phyloP scores from a whole-genome alignment of 2,797 vertebrate species.

The Argya squamiceps region DNA sequence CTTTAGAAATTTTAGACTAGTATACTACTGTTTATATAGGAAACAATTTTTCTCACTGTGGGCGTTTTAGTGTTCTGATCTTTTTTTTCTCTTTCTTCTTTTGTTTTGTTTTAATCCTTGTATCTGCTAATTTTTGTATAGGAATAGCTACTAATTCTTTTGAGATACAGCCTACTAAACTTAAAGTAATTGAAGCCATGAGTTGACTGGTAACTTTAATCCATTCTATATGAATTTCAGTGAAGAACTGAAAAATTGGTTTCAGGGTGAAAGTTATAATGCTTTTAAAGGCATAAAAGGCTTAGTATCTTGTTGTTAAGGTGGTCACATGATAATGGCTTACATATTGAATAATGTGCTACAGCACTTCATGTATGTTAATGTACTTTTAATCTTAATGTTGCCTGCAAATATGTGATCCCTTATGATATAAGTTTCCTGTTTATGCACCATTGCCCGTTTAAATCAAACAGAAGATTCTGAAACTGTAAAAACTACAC shows the following conservation, averaged over 20 bases:
- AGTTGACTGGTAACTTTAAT: slow-evolving; percentile 79
- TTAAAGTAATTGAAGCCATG: slow-evolving; percentile 82
- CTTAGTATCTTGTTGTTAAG: slow-evolving; percentile 65
- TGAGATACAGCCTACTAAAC: slow-evolving; percentile 79
- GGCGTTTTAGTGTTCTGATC: slow-evolving; percentile 72
- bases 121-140: slow-evolving; percentile 81
- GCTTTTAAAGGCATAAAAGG: slow-evolving; percentile 63
- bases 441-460: slow-evolving; percentile 92
- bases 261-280: slow-evolving; percentile 70
- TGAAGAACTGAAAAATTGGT: slow-evolving; percentile 72
- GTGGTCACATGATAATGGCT: slow-evolving; percentile 73
- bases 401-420: slow-evolving; percentile 85
- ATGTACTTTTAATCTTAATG: slow-evolving; percentile 78
- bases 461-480: slow-evolving; percentile 86
- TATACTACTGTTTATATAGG: slow-evolving; percentile 67
- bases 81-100: slow-evolving; percentile 60
- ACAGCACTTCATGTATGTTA: slow-evolving; percentile 76
- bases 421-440: slow-evolving; percentile 84
- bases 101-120: slow-evolving; percentile 77
- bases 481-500: slow-evolving; percentile 94
- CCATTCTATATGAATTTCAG: slow-evolving; percentile 74
- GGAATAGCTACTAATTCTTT: slow-evolving; percentile 82
- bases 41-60: slow-evolving; percentile 70
- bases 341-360: slow-evolving; percentile 72
- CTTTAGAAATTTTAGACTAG: slow-evolving; percentile 64